Evolutionary conservation across 2,888 invertebrate genomes (phyloP), one percentile per base, ranked within the genome.

Genomic region (Cheilosia variabilis): DNA sequence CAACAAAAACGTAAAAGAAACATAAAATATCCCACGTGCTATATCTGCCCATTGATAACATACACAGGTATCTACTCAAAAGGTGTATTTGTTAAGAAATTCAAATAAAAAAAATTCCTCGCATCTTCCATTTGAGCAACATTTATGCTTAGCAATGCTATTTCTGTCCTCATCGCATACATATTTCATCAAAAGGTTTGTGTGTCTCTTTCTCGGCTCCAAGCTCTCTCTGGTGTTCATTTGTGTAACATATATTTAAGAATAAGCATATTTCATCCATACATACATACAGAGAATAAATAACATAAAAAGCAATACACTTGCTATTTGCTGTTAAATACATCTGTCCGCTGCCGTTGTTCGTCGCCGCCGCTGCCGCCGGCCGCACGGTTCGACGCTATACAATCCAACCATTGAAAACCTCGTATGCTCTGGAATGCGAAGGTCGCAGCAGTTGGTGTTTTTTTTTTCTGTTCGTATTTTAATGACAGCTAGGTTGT

Each of bases 401-500:
- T 24, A 52, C 53, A 68, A 69, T 76, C 71, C 76, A 77, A 77
- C 71, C 81, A 86, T 81, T 86, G 81, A 86, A 86, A 86, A 80
- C 86, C 81, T 86, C 86, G 86, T 86, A 86, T 86, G 86, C 86
- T 81, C 86, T 86, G 86, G 86, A 86, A 86, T 86, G 86, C 81
- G 86, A 86, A 86, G 86, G 86, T 86, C 86, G 81, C 71, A 68
- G 57, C 86, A 81, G 80, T 81, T 81, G 86, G 76, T 86, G 69
- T 76, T 86, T 52, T 81, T 57, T 68, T 62, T 6, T 3, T 17
- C 19, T 9, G 47, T 45, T 45, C 17, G 71, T 76, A 65, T 80
- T 76, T 86, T 86, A 76, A 76, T 72, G 86, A 72, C 75, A 80
- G 55, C 71, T 71, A 62, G 72, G 65, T 66, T 41, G 50, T 75